Evolutionary conservation across 2,888 invertebrate genomes (phyloP).

Genomic region (Melolontha melolontha): DNA sequence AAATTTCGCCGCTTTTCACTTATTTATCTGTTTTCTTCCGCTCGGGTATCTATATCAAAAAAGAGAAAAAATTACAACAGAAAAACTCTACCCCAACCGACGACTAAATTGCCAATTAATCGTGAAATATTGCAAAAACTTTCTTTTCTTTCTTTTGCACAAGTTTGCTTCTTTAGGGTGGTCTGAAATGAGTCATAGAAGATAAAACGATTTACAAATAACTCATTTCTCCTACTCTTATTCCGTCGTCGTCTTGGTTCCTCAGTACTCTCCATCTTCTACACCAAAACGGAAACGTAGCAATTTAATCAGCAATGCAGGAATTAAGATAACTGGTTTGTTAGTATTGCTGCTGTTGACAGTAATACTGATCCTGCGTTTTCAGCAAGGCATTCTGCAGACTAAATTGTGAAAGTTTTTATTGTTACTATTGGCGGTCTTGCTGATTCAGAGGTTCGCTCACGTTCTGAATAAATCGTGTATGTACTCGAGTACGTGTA

Average conservation of each 20-base stretch:
- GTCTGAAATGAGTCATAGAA: background rate
- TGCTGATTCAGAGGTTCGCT: background rate
- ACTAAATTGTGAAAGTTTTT: constrained; percentile 8
- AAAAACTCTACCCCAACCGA: background rate
- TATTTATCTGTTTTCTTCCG: background rate
- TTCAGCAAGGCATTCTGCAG: background rate
- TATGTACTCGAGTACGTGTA: background rate
- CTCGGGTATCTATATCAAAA: constrained; percentile 2
- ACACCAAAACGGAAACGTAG: background rate
- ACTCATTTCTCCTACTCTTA: background rate
- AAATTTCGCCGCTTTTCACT: too few species aligned
- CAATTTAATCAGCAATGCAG: constrained; percentile 8
- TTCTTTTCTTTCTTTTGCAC: background rate
- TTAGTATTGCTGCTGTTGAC: background rate
- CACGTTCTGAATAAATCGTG: background rate
- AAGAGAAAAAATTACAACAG: background rate
- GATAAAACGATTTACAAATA: constrained; percentile 6
- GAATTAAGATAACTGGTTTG: constrained; percentile 6
- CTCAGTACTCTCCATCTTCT: too few species aligned
- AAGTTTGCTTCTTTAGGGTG: too few species aligned
- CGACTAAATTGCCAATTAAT: constrained; percentile 13
- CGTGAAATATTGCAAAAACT: constrained; percentile 6
- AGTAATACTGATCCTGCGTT: background rate
- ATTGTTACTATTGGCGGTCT: background rate
- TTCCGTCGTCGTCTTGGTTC: background rate